phyloP scores from a whole-genome alignment of 2,113 vertebrate species.

The Theristicus caerulescens region DNA sequence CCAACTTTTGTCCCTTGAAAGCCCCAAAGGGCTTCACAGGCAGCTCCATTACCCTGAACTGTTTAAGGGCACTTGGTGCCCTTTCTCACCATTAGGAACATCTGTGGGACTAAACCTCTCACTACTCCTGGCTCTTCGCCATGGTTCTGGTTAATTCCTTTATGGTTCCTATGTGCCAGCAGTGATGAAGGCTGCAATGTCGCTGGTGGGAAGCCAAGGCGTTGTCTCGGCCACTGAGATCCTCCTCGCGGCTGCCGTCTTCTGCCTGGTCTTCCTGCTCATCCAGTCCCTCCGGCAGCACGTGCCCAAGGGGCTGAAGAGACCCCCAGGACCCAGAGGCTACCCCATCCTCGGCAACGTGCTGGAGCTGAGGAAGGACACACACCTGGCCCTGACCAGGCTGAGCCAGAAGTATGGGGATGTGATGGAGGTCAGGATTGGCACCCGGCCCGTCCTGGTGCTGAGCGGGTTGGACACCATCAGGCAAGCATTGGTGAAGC shows the following conservation, averaged over 20 bases:
- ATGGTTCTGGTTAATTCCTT: slow-evolving; percentile 71
- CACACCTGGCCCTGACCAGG: slow-evolving; percentile 79
- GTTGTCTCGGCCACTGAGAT: slow-evolving; percentile 73
- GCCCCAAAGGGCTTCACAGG: neutral
- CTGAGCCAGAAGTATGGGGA: slow-evolving; percentile 85
- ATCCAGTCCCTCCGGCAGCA: slow-evolving; percentile 49
- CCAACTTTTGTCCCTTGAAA: neutral
- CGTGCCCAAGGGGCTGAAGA: slow-evolving; percentile 80
- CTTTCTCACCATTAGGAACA: slow-evolving; percentile 60
- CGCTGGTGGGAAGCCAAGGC: slow-evolving; percentile 24
- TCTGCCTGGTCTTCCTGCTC: slow-evolving; percentile 77
- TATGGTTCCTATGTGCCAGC: slow-evolving; percentile 26
- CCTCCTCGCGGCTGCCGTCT: slow-evolving; percentile 65
- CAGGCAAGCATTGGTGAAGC: slow-evolving; percentile 84
- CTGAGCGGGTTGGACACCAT: slow-evolving; percentile 82
- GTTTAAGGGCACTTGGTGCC: neutral
- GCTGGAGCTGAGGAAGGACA: slow-evolving; percentile 77
- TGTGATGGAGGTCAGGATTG: slow-evolving; percentile 84
- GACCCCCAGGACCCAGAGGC: slow-evolving; percentile 82
- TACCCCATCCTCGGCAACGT: slow-evolving; percentile 83
- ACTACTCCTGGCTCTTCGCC: slow-evolving; percentile 68
- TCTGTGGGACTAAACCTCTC: slow-evolving; percentile 37
- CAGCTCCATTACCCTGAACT: neutral
- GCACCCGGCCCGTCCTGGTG: slow-evolving; percentile 86
- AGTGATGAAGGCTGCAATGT: slow-evolving; percentile 72